Base-by-base conservation (phyloP, 2,797 vertebrate species). In the Myripristis murdjan region DNA sequence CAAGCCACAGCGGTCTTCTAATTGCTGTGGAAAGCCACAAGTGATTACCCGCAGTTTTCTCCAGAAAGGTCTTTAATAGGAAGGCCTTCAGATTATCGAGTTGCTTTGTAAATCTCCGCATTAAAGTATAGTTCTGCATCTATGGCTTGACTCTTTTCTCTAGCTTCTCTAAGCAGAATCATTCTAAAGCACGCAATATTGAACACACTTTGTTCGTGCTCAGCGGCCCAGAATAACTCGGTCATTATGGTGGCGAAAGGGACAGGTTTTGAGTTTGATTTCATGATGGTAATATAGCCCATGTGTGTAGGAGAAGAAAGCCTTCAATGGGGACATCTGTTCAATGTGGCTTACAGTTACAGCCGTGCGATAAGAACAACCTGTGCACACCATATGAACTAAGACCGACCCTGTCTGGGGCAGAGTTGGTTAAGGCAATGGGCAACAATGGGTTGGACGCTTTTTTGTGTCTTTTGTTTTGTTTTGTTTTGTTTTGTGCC, bases 211-310 rank as follows among this genome's bases (percentile, higher is more conserved):
- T 99, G 97, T 98, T 97, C 94, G 93, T 97, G 97, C 93, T 97
- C 96, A 97, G 93, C 95, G 96, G 96, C 94, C 96, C 96, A 96
- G 96, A 98, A 97, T 99, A 99, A 99, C 96, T 93, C 96, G 96
- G 95, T 97, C 96, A 98, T 99, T 98, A 96, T 96, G 93, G 95
- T 90, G 93, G 95, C 95, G 93, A 96, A 96, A 93, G 96, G 95
- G 96, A 96, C 96, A 97, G 96, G 96, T 97, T 97, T 96, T 96
- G 95, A 96, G 97, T 96, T 96, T 96, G 96, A 96, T 97, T 97
- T 96, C 96, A 91, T 94, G 95, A 95, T 93, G 95, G 96, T 96
- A 96, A 96, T 96, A 95, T 96, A 95, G 96, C 93, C 96, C 94
- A 94, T 95, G 95, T 95, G 95, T 95, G 95, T 90, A 73, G 95